Evolutionary conservation across 2,888 invertebrate genomes (phyloP).

Genomic region (Thecocarcelia acutangulata): DNA sequence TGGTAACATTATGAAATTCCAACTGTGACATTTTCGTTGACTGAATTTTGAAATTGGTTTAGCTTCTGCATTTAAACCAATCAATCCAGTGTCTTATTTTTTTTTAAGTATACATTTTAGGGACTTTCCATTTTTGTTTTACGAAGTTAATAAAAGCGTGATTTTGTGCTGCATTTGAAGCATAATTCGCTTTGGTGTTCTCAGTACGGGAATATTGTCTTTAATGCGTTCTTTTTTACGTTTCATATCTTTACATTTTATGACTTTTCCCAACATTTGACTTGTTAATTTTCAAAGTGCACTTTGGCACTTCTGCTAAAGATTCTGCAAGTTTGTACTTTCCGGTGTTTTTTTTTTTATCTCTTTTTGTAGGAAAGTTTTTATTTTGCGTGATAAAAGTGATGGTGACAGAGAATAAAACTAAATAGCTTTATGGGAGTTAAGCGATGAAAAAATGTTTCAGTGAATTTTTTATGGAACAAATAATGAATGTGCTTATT

Average conservation of each 20-base stretch:
- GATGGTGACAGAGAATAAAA: too few species aligned
- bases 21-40: too few species aligned
- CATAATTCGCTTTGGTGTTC: not conserved
- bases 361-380: not conserved
- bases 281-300: slow-evolving; percentile 17
- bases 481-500: too few species aligned
- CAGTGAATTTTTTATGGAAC: too few species aligned
- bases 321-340: not conserved
- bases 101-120: too few species aligned
- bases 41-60: too few species aligned
- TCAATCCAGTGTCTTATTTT: too few species aligned
- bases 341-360: not conserved
- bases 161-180: not conserved
- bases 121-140: slow-evolving; percentile 12
- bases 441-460: too few species aligned
- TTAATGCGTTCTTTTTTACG: slow-evolving; percentile 32
- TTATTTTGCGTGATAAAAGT: not conserved
- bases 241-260: too few species aligned
- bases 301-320: slow-evolving; percentile 22
- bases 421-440: too few species aligned
- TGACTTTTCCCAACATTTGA: not conserved
- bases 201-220: slow-evolving; percentile 20
- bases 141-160: slow-evolving; percentile 32
- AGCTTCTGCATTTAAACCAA: too few species aligned
- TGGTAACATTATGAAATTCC: too few species aligned